Percentiles rank a stretch among this genome's conserved stretches.
phyloP scores from a whole-genome alignment of 2,888 invertebrate species.

The Drosophila fulvimacula region DNA sequence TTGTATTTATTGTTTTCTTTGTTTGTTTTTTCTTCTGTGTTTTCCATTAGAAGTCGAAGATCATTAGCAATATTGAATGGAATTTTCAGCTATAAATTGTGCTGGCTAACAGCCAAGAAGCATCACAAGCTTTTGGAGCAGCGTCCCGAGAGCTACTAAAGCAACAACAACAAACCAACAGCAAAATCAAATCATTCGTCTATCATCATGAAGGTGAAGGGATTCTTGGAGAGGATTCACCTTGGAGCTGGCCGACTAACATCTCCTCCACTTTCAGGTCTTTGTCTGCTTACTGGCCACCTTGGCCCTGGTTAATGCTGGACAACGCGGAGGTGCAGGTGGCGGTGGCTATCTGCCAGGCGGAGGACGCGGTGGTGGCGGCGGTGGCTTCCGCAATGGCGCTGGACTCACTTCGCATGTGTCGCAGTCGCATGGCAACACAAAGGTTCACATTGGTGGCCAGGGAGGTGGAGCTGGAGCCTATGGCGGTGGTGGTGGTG shows the following conservation, averaged over 20 bases:
- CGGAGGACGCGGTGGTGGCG: conserved; percentile 56
- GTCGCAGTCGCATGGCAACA: conserved; percentile 62
- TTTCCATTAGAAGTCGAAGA: conserved; percentile 32
- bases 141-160: conserved; percentile 48
- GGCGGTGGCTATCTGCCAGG: conserved; percentile 59
- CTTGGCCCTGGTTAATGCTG: conserved; percentile 65
- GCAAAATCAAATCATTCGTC: neutral
- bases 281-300: conserved; percentile 71
- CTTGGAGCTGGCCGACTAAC: neutral
- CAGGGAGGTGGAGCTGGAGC: conserved; percentile 34
- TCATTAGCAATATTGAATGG: conserved; percentile 62
- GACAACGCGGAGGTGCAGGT: conserved; percentile 59
- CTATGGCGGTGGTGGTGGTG: conserved; percentile 50
- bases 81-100: conserved; percentile 63
- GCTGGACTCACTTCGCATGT: conserved; percentile 66
- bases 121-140: conserved; percentile 70
- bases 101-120: conserved; percentile 43
- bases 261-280: conserved; percentile 37
- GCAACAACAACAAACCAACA: conserved; percentile 12
- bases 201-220: conserved; percentile 60
- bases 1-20: neutral
- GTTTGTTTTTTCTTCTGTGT: conserved; percentile 17
- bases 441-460: conserved; percentile 61
- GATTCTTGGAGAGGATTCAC: neutral
- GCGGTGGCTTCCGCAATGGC: conserved; percentile 56